Evolutionary conservation across 2,113 vertebrate species (phyloP).

Genomic region (Hydrochoerus hydrochaeris): DNA sequence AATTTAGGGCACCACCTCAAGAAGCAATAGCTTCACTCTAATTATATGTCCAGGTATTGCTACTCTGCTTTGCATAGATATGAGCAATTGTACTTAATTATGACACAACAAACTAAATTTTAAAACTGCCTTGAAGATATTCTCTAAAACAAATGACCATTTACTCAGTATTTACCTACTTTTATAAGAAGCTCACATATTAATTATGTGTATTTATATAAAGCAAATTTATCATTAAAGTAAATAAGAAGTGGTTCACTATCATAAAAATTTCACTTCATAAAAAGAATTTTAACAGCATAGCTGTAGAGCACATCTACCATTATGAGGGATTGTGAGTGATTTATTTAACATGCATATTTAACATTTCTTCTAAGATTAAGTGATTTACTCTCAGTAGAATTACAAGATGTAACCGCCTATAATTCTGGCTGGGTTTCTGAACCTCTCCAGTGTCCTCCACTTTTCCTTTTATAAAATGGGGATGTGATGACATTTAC

Average conservation of each 20-base stretch:
- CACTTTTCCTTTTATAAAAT: conserved; percentile 1
- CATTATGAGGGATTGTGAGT: background rate
- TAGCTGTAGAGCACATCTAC: background rate
- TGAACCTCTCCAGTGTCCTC: background rate
- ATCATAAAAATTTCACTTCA: conserved; percentile 33
- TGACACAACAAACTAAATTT: conserved; percentile 33
- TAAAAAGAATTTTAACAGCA: background rate
- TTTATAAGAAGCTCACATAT: background rate
- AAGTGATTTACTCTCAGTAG: background rate
- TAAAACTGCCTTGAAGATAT: conserved; percentile 18
- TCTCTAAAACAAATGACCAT: conserved; percentile 4
- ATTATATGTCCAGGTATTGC: conserved; percentile 41
- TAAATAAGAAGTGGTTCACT: background rate
- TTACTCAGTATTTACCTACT: conserved; percentile 1
- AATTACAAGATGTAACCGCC: background rate
- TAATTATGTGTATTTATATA: background rate
- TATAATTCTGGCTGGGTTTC: background rate
- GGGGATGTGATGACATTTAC: background rate
- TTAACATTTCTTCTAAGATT: background rate
- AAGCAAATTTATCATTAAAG: background rate
- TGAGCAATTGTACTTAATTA: conserved; percentile 46
- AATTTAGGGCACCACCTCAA: conserved; percentile 34
- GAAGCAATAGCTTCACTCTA: conserved; percentile 60
- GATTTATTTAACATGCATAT: background rate
- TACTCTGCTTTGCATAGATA: conserved; percentile 55